phyloP scores from a whole-genome alignment of 2,797 vertebrate genomes.

The Sebastiscus albofasciatus region DNA sequence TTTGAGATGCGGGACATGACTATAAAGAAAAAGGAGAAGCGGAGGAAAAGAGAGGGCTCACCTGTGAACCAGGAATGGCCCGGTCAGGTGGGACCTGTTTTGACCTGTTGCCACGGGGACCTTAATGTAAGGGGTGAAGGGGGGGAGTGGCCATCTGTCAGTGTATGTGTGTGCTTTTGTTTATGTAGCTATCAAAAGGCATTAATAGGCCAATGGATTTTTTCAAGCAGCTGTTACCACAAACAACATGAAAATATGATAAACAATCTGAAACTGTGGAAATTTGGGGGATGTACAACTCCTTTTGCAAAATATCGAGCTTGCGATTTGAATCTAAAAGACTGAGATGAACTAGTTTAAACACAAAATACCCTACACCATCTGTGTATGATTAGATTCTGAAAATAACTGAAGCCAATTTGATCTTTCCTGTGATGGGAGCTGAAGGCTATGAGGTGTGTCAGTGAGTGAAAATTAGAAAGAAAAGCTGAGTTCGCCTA shows the following conservation, averaged over 20 bases:
- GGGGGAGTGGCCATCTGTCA: conserved; percentile 67
- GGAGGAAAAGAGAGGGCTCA: conserved; percentile 67
- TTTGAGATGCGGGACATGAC: conserved; percentile 54
- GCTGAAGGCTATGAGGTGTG: background rate
- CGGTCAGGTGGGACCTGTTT: conserved; percentile 80
- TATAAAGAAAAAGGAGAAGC: conserved; percentile 55
- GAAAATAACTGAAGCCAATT: background rate
- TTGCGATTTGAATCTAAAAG: background rate
- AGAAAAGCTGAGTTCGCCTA: background rate
- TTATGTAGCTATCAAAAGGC: conserved; percentile 37
- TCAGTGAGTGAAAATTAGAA: background rate
- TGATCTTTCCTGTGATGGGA: background rate
- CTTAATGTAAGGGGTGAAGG: conserved; percentile 59
- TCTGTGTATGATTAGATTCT: background rate
- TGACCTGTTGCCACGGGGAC: conserved; percentile 80
- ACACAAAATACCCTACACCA: background rate
- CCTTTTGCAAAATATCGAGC: too few relatives aligned
- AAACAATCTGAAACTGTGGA: background rate
- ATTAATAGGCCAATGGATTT: conserved; percentile 33
- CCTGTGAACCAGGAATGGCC: conserved; percentile 76
- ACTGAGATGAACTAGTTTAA: background rate
- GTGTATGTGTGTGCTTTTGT: conserved; percentile 41
- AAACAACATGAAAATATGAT: conserved; percentile 10
- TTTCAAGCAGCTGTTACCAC: conserved; percentile 46
- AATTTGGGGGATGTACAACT: background rate